Conservation (phyloP, 2,113 vertebrate genomes). For the Xiphorhynchus elegans region DNA sequence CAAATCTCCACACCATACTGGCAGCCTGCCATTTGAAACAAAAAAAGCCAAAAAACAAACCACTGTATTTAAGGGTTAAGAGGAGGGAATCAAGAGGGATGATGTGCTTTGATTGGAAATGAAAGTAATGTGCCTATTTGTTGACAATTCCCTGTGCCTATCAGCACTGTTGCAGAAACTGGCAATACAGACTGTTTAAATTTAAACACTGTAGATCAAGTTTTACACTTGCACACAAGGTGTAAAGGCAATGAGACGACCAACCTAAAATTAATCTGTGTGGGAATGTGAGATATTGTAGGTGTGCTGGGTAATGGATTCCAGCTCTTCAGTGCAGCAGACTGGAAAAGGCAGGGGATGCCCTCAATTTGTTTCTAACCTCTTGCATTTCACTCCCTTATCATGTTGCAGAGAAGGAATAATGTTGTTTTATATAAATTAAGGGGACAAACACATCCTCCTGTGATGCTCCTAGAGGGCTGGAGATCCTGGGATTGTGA, state of each 20-base stretch:
- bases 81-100: background rate
- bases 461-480: background rate
- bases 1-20: background rate
- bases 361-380: background rate
- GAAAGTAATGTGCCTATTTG: background rate
- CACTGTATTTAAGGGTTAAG: background rate
- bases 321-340: conserved; percentile 23
- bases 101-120: background rate
- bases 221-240: conserved; percentile 59
- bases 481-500: background rate
- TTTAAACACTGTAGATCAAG: conserved; percentile 27
- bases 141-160: background rate
- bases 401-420: background rate
- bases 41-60: background rate
- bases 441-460: background rate
- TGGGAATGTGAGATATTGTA: conserved; percentile 49
- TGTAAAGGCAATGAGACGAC: conserved; percentile 47
- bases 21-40: background rate
- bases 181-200: conserved; percentile 10
- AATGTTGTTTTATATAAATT: conserved; percentile 20
- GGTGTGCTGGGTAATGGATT: conserved; percentile 46
- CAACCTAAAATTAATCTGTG: conserved; percentile 61
- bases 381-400: background rate
- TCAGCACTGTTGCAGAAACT: background rate
- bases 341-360: conserved; percentile 53